Base-by-base conservation (phyloP, 2,888 invertebrate genomes). In the Dicycla oo region DNA sequence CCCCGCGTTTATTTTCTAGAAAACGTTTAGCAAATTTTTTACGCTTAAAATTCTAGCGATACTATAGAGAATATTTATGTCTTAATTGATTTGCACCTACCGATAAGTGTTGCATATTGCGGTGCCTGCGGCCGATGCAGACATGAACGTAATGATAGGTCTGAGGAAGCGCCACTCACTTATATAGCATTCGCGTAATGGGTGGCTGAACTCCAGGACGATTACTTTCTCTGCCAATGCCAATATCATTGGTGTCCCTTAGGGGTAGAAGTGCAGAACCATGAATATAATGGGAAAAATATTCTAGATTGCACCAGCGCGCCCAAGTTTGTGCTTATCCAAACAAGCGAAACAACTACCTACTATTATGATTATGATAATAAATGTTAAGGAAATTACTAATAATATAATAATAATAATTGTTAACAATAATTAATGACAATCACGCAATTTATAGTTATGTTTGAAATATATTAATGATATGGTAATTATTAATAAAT, bases 41-140 rank as follows among this genome's bases (percentile, higher is more conserved):
- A 8, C 30, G 45, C 34, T 57, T 34, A 13, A 23, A 69, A 23
- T 63, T 56, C 18, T 60, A 71, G 80, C 84, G 82, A 79, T 84
- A 82, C 78, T 66, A 62, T 80, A 82, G 18, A 76, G 63, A 81
- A 79, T 74, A 88, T 84, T 88, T 70, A 60, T 65, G 75, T 78
- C 54, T 62, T 53, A 45, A 68, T 74, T 70, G 61, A 58, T 74
- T 81, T 94, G n/a, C 49, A 95, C 96, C 94, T 94, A 96, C 96
- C 96, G 94, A 93, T 93, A 93, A 90, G 88, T 92, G 94, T 93
- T 93, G 94, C 96, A 96, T 96, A 91, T 91, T 95, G 94, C 87
- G 87, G 89, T 86, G 89, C 89, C 91, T 90, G 88, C 89, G 91
- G 89, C 91, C 92, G 90, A 89, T 89, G 92, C 92, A 89, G 90